Evolutionary conservation across 2,888 invertebrate species (phyloP).

Genomic region (Griposia aprilina): DNA sequence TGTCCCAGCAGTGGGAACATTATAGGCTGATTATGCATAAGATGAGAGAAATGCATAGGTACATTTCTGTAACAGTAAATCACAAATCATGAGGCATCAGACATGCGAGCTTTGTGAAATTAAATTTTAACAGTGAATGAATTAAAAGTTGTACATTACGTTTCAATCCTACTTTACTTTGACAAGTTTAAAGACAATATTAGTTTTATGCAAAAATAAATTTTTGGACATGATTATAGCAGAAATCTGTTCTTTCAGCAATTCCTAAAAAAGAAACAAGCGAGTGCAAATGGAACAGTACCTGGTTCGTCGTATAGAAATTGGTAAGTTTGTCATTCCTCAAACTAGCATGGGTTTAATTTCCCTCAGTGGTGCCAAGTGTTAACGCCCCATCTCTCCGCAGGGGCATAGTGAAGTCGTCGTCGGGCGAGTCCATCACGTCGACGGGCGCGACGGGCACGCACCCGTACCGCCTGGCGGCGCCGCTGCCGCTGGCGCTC

Average conservation of each 20-base stretch:
- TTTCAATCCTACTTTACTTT: neutral
- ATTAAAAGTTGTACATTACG: neutral
- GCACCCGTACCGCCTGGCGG: slow-evolving; percentile 93
- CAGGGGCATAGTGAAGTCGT: slow-evolving; percentile 92
- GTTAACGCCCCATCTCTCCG: neutral
- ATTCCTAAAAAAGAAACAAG: slow-evolving; percentile 95
- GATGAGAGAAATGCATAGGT: neutral
- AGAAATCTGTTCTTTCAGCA: slow-evolving; percentile 87
- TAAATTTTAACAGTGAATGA: neutral
- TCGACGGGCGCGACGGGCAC: slow-evolving; percentile 90
- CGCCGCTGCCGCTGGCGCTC: slow-evolving; percentile 87
- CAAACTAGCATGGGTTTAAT: neutral
- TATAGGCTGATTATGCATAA: too few relatives aligned
- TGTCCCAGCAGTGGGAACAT: too few relatives aligned
- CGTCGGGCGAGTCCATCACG: slow-evolving; percentile 92
- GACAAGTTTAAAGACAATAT: neutral
- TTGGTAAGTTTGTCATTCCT: slow-evolving; percentile 90
- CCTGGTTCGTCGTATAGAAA: slow-evolving; percentile 94
- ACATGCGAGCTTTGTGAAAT: neutral
- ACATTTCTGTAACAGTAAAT: neutral
- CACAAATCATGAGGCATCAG: neutral
- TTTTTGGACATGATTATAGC: neutral
- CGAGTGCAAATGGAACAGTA: slow-evolving; percentile 93
- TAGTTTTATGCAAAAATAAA: neutral
- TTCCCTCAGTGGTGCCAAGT: accelerated